phyloP scores from a whole-genome alignment of 2,797 vertebrate species.

The Clarias fuscus region DNA sequence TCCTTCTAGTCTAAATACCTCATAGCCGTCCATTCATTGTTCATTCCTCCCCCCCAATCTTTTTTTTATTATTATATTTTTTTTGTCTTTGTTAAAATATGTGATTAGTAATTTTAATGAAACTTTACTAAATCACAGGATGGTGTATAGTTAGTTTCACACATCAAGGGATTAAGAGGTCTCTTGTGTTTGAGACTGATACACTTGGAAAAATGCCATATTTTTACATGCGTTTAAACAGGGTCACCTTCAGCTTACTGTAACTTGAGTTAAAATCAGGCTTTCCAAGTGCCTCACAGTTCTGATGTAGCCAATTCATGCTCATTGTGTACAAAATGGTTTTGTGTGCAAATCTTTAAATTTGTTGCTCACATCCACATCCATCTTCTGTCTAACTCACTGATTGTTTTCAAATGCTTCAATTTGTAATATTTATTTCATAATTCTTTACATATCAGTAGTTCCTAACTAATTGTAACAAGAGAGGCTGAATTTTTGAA shows the following conservation, averaged over 20 bases:
- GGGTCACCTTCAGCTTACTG: slow-evolving; percentile 23
- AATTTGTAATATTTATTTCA: slow-evolving; percentile 18
- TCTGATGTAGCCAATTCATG: slow-evolving; percentile 61
- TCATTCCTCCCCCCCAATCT: not conserved
- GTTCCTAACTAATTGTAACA: not conserved
- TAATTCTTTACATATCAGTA: no score
- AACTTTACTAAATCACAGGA: not conserved
- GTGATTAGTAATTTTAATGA: slow-evolving; percentile 3
- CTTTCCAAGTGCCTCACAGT: slow-evolving; percentile 78
- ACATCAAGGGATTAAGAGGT: not conserved
- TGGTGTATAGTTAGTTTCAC: slow-evolving; percentile 17
- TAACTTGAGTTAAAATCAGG: slow-evolving; percentile 61
- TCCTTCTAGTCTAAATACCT: slow-evolving; percentile 35
- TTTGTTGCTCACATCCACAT: not conserved
- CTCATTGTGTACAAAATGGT: slow-evolving; percentile 39
- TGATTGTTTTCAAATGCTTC: slow-evolving; percentile 53
- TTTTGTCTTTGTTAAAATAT: not conserved
- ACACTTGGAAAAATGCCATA: slow-evolving; percentile 15
- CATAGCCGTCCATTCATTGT: not conserved
- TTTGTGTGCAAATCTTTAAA: not conserved
- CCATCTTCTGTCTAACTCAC: slow-evolving; percentile 21
- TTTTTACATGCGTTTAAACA: slow-evolving; percentile 9
- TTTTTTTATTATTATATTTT: no score
- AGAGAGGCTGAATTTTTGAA: not conserved
- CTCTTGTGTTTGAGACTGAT: not conserved